Conservation (phyloP, 2,888 invertebrate species). For the Mythimna impura region DNA sequence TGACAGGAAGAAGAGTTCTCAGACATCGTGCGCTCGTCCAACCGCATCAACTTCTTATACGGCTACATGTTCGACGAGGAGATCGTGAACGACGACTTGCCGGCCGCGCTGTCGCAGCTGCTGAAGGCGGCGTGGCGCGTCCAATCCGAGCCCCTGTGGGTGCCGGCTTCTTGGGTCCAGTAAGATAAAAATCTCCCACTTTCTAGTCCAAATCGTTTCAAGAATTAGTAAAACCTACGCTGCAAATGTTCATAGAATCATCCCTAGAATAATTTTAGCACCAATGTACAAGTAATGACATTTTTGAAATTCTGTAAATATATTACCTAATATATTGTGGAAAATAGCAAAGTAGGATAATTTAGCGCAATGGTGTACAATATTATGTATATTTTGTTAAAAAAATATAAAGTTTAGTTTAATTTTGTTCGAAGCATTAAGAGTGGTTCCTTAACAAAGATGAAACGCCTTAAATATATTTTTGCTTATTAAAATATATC, state of each 20-base stretch:
- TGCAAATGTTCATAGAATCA: conserved; percentile 26
- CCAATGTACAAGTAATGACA: conserved; percentile 34
- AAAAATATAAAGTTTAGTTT: conserved; percentile 33
- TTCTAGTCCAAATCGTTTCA: conserved; percentile 1
- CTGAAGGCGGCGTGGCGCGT: conserved; percentile 95
- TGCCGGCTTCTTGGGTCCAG: conserved; percentile 98
- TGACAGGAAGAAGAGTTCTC: conserved; percentile 96
- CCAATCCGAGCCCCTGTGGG: conserved; percentile 98
- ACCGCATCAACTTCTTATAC: conserved; percentile 97
- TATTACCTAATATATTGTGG: conserved; percentile 9
- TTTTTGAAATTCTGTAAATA: conserved; percentile 22
- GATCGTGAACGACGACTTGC: conserved; percentile 97
- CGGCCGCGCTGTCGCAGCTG: conserved; percentile 96
- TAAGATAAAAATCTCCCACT: conserved; percentile 77
- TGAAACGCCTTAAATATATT: conserved; percentile 54
- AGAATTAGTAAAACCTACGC: conserved; percentile 2
- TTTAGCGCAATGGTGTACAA: conserved; percentile 47
- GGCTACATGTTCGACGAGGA: conserved; percentile 98
- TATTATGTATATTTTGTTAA: conserved; percentile 40
- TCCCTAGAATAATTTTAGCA: conserved; percentile 32
- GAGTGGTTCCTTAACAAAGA: conserved; percentile 39
- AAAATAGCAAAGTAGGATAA: conserved; percentile 38
- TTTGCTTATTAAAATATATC: conserved; percentile 49
- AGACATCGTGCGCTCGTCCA: conserved; percentile 96
- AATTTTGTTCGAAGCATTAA: conserved; percentile 37